Conservation (phyloP, 2,113 vertebrate species). For the Catharus bicknelli region DNA sequence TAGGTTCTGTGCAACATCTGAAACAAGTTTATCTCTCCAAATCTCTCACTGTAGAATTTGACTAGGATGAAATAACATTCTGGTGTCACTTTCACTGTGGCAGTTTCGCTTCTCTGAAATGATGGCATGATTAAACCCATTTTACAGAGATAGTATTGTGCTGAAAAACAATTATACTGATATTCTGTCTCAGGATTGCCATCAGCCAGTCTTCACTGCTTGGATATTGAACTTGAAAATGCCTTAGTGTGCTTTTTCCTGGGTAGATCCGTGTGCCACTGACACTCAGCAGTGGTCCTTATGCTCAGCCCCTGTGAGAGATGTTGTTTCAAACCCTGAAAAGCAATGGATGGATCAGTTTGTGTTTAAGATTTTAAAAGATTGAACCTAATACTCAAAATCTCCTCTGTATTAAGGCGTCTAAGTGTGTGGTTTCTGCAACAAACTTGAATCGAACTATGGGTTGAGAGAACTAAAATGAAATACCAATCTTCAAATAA, state of each 20-base stretch:
- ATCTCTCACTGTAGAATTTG: background rate
- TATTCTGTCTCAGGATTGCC: background rate
- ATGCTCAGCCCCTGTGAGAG: background rate
- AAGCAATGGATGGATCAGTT: background rate
- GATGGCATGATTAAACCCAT: background rate
- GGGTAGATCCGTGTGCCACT: fast-evolving
- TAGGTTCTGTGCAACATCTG: background rate
- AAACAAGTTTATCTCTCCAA: background rate
- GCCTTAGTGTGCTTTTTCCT: background rate
- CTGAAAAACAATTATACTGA: background rate
- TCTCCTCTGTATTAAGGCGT: background rate
- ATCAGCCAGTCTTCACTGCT: background rate
- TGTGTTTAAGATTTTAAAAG: background rate
- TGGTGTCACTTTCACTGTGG: background rate
- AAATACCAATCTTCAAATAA: background rate
- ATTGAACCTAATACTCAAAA: background rate
- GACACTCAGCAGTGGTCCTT: background rate
- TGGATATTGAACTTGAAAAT: background rate
- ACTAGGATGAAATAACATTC: background rate
- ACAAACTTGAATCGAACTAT: background rate
- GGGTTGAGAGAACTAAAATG: background rate
- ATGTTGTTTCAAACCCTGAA: background rate
- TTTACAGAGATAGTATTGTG: background rate
- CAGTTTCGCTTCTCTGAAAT: background rate
- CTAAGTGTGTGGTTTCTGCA: background rate